These are phyloP conservation scores for Gari tellinella DNA, from an alignment of 2,888 invertebrate genomes.

Conservation along the genomic window DNA sequence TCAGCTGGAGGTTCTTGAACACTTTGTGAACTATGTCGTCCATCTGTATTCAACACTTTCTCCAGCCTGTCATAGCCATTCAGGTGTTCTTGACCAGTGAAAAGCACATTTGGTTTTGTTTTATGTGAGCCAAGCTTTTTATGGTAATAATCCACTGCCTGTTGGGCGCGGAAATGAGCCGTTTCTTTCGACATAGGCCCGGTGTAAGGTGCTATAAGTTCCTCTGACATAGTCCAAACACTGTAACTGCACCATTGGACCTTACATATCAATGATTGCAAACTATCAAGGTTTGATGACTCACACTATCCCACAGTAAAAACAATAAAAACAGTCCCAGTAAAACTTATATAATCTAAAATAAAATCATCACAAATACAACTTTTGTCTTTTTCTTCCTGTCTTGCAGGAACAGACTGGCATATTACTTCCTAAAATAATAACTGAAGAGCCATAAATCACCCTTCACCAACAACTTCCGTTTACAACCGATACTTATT, in stretches of 20 bases:
- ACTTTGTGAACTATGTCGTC: slow-evolving; percentile 53
- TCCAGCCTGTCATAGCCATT: slow-evolving; percentile 50
- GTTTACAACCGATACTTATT: too few species aligned
- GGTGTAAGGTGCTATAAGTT: slow-evolving; percentile 61
- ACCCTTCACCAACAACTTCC: too few species aligned
- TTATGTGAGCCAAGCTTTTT: slow-evolving; percentile 65
- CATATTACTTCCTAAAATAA: too few species aligned
- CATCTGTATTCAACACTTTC: slow-evolving; percentile 45
- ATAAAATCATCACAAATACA: too few species aligned
- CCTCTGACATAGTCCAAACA: slow-evolving; percentile 56
- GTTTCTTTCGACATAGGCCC: slow-evolving; percentile 70
- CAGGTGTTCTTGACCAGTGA: slow-evolving; percentile 35
- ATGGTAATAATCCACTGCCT: slow-evolving; percentile 77
- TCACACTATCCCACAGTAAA: too few species aligned
- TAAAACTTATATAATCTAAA: too few species aligned
- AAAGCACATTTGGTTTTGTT: slow-evolving; percentile 21
- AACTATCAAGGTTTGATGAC: too few species aligned
- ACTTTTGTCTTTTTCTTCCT: too few species aligned
- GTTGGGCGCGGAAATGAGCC: slow-evolving; percentile 72
- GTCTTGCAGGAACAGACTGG: too few species aligned
- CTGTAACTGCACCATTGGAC: background rate
- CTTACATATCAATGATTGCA: background rate
- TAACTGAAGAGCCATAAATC: too few species aligned
- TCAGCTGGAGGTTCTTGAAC: slow-evolving; percentile 50
- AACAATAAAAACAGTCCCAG: too few species aligned